Evolutionary conservation across 2,113 vertebrate genomes (phyloP), one percentile per base, ranked within the genome.

Genomic region (Eulemur macaco): DNA sequence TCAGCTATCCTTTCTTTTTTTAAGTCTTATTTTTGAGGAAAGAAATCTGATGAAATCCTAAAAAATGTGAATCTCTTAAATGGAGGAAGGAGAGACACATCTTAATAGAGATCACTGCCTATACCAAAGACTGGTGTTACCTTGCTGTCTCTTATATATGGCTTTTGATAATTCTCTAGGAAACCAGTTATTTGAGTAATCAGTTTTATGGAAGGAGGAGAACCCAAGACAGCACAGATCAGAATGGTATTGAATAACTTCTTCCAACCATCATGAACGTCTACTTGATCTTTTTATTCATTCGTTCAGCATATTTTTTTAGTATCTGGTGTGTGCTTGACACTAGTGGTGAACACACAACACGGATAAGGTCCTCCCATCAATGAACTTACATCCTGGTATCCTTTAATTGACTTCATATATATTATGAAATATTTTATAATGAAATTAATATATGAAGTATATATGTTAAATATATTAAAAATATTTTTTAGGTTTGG

Each of bases 371-470:
- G 12, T 77, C 39, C 34, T 92, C 1, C 37, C 39, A 37, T 78
- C 78, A 86, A 13, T 86, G 89, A 64, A 11, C 13, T 86, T 92
- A 71, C 81, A 64, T 85, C 34, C 50, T 45, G 3, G 8, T 73
- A n/a, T 12, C 45, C 60, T 66, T 80, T 86, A 90, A n/a, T 56
- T 58, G 0, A 73, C 17, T 85, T 64, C 29, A n/a, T 96, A 50
- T 92, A 31, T 96, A 66, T 82, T 90, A 92, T 91, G 27, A 80
- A 66, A 77, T 64, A 52, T 39, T 81, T 94, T 74, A 56, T 68
- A 82, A 76, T 93, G 84, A 91, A 58, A 42, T 42, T 73, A 64
- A 21, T 81, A 17, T 78, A 47, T 71, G 39, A 95, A 58, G n/a
- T 27, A 15, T 88, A 39, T 47, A 54, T 39, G 8, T 66, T 89